phyloP scores from a whole-genome alignment of 2,888 invertebrate species.

The Nomada ruficornis region DNA sequence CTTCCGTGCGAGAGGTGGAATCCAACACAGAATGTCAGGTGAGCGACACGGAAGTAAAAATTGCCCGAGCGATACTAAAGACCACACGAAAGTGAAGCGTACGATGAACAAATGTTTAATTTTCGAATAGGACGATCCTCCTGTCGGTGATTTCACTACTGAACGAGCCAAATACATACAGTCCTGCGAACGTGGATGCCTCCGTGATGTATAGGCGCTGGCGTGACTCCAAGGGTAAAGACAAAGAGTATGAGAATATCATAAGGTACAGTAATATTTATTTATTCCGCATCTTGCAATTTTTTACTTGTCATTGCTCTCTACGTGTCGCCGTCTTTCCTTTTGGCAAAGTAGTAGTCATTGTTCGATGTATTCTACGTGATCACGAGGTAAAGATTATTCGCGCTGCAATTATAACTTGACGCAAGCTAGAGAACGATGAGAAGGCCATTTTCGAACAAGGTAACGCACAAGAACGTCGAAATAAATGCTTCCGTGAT shows the following conservation, averaged over 20 bases:
- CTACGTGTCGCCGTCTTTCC: no score
- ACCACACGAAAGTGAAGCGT: background rate
- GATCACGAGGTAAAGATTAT: background rate
- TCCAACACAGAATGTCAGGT: constrained; percentile 99
- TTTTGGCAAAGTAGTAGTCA: no score
- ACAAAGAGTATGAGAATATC: constrained; percentile 99
- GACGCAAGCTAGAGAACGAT: no score
- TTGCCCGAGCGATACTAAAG: background rate
- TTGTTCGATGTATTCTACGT: background rate
- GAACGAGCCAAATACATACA: constrained; percentile 99
- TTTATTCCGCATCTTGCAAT: constrained; percentile 25
- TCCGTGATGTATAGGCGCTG: constrained; percentile 99
- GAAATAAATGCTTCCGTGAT: background rate
- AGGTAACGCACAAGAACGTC: background rate
- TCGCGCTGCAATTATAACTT: background rate
- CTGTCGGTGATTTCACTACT: constrained; percentile 99
- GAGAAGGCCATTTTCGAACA: background rate
- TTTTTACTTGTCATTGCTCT: background rate
- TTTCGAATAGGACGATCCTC: constrained; percentile 91
- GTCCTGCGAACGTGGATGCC: constrained; percentile 99
- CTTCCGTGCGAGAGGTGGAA: constrained; percentile 99
- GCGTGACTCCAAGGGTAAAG: constrained; percentile 98
- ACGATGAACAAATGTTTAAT: constrained; percentile 32
- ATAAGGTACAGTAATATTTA: constrained; percentile 89
- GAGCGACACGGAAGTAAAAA: constrained; percentile 42